Evolutionary conservation across 2,113 vertebrate genomes (phyloP).

Genomic region (Mesoclemmys tuberculata): DNA sequence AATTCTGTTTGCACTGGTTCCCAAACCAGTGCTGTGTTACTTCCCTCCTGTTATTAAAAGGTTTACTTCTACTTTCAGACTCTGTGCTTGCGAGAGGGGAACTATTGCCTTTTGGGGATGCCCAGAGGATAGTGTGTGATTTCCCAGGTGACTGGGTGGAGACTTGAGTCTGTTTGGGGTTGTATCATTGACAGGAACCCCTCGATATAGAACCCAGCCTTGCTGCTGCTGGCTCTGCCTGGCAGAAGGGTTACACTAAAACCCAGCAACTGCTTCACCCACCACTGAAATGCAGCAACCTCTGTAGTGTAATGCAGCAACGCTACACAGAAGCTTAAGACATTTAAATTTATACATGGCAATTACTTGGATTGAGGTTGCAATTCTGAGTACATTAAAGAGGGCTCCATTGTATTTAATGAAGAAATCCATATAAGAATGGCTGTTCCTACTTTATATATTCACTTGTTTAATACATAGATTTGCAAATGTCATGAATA

Average conservation of each 20-base stretch:
- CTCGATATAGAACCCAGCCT: no score
- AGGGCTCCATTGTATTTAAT: not conserved
- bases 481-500: not conserved
- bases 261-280: not conserved
- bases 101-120: no score
- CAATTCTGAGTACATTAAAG: not conserved
- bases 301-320: not conserved
- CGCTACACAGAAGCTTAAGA: not conserved
- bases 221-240: no score
- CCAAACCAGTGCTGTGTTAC: no score
- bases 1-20: no score
- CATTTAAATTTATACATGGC: not conserved
- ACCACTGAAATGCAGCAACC: not conserved
- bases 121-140: no score
- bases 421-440: not conserved
- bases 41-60: no score
- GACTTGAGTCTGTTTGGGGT: no score
- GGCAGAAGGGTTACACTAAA: not conserved
- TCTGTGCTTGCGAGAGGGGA: no score
- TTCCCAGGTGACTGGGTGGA: no score
- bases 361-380: not conserved
- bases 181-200: no score
- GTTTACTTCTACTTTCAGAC: no score
- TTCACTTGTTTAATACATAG: not conserved
- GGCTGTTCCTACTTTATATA: not conserved